Conservation (phyloP, 2,888 invertebrate genomes). For the Schizaphis graminum region DNA sequence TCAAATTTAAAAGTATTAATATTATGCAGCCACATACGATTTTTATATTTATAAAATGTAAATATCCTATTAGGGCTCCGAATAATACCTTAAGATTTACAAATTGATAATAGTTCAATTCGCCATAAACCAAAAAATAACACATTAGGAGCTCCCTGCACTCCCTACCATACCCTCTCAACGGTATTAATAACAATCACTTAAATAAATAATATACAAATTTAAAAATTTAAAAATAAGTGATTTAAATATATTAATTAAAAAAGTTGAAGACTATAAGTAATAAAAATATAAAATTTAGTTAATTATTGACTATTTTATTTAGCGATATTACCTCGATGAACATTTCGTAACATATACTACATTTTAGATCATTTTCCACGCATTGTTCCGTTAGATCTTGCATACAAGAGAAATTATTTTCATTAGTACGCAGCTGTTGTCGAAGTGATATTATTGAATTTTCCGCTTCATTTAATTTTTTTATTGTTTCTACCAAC, state of each 20-base stretch:
- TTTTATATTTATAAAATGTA: background rate
- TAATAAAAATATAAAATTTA: background rate
- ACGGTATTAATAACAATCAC: no score
- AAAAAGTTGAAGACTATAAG: background rate
- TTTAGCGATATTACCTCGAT: conserved; percentile 51
- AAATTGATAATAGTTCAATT: no score
- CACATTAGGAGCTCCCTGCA: background rate
- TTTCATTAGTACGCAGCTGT: conserved; percentile 24
- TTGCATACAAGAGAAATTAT: conserved; percentile 42
- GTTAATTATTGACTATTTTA: background rate
- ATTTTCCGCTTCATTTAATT: conserved; percentile 55
- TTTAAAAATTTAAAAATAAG: background rate
- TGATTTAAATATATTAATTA: background rate
- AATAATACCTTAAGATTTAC: no score
- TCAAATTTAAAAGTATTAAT: background rate
- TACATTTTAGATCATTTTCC: conserved; percentile 57
- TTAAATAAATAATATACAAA: background rate
- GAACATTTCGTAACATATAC: conserved; percentile 60
- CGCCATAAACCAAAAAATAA: background rate
- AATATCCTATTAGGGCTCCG: background rate
- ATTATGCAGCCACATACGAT: background rate
- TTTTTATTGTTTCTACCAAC: conserved; percentile 46
- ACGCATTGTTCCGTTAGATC: conserved; percentile 30
- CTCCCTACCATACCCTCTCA: no score
- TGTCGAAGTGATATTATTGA: conserved; percentile 4